These are phyloP conservation scores for Syngnathoides biaculeatus DNA, from an alignment of 2,113 vertebrate genomes.

Conservation along the genomic window DNA sequence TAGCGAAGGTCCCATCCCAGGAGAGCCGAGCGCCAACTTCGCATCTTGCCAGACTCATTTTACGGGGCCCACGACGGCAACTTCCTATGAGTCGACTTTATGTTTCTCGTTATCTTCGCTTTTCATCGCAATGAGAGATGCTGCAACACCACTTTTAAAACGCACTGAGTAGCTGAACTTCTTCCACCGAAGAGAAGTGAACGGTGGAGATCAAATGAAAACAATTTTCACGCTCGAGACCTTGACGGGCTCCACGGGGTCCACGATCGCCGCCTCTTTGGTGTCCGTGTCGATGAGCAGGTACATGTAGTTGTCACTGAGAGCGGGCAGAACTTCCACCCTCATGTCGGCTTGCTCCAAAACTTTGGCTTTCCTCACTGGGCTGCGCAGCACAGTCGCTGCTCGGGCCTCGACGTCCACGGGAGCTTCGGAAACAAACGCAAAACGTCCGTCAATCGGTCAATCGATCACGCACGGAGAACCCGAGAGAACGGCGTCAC, in stretches of 20 bases:
- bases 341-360: constrained; percentile 81
- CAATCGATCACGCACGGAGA: not conserved
- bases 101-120: too few relatives aligned
- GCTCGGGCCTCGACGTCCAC: constrained; percentile 57
- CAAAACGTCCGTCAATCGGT: too few relatives aligned
- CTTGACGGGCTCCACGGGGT: constrained; percentile 92
- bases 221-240: constrained; percentile 53
- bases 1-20: too few relatives aligned
- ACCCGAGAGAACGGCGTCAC: not conserved
- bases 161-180: too few relatives aligned
- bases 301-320: constrained; percentile 99
- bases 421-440: constrained; percentile 66
- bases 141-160: too few relatives aligned
- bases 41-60: too few relatives aligned
- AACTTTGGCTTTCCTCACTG: constrained; percentile 63
- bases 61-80: too few relatives aligned
- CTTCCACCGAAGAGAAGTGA: too few relatives aligned
- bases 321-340: constrained; percentile 87
- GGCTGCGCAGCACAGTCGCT: constrained; percentile 56
- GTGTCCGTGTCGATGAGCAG: constrained; percentile 88
- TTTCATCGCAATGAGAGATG: too few relatives aligned
- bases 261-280: constrained; percentile 87
- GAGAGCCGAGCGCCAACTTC: too few relatives aligned
- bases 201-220: too few relatives aligned
- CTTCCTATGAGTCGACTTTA: too few relatives aligned